These are phyloP conservation scores for Trachymyrmex septentrionalis DNA, from an alignment of 1,140 invertebrate species.

Conservation along the genomic window DNA sequence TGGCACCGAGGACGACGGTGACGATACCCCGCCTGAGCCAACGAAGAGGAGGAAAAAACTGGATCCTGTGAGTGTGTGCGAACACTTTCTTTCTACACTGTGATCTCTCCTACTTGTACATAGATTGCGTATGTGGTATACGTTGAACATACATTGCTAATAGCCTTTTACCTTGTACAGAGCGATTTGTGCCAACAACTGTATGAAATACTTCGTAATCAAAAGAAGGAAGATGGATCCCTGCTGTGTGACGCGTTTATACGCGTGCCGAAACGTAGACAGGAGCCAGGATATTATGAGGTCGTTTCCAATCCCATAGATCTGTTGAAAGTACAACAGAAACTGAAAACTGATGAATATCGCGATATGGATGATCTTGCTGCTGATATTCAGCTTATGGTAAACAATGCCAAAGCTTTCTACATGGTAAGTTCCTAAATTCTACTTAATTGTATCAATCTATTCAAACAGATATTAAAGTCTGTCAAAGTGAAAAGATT, in stretches of 20 bases:
- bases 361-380: slow-evolving; percentile 95
- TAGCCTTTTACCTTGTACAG: slow-evolving; percentile 83
- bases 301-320: slow-evolving; percentile 97
- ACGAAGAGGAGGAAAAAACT: slow-evolving; percentile 86
- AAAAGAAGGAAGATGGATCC: slow-evolving; percentile 96
- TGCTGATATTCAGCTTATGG: slow-evolving; percentile 94
- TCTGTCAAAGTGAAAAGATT: too few species aligned
- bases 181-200: slow-evolving; percentile 96
- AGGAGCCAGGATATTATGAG: slow-evolving; percentile 96
- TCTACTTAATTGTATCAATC: slow-evolving; percentile 7
- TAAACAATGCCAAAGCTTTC: slow-evolving; percentile 97
- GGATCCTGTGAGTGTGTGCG: slow-evolving; percentile 85
- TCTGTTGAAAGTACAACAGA: slow-evolving; percentile 97
- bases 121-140: not conserved
- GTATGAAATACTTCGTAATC: slow-evolving; percentile 96
- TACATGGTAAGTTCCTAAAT: slow-evolving; percentile 90
- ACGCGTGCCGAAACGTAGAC: slow-evolving; percentile 95
- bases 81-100: not conserved
- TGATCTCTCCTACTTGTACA: not conserved
- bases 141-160: not conserved
- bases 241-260: slow-evolving; percentile 98
- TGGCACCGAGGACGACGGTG: slow-evolving; percentile 88
- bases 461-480: slow-evolving; percentile 27
- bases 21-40: slow-evolving; percentile 85
- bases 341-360: slow-evolving; percentile 98